Evolutionary conservation across 1,140 invertebrate species (phyloP).

Genomic region (Drosophila hydei): DNA sequence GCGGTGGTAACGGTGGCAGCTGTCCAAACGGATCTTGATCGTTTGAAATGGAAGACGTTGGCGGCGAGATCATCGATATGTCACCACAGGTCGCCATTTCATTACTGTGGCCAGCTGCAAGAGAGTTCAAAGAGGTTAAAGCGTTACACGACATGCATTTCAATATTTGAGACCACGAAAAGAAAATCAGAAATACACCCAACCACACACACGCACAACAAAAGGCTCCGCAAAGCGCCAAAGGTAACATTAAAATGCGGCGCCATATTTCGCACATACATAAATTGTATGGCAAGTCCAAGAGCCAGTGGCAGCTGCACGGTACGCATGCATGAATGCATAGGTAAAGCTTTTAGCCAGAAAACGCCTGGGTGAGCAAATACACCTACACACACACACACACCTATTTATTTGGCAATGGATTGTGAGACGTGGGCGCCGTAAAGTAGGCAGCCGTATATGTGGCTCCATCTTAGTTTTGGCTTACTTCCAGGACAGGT

Average conservation of each 20-base stretch:
- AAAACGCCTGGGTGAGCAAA: slow-evolving; percentile 41
- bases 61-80: slow-evolving; percentile 84
- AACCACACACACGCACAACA: slow-evolving; percentile 29
- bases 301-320: slow-evolving; percentile 54
- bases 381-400: slow-evolving; percentile 15
- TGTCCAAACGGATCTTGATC: slow-evolving; percentile 84
- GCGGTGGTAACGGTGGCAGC: slow-evolving; percentile 83
- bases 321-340: slow-evolving; percentile 76
- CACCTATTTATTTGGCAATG: slow-evolving; percentile 26
- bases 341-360: slow-evolving; percentile 75
- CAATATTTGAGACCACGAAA: slow-evolving; percentile 6
- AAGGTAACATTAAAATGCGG: slow-evolving; percentile 55
- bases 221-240: slow-evolving; percentile 28
- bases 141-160: slow-evolving; percentile 29
- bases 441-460: slow-evolving; percentile 38
- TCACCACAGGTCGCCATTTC: slow-evolving; percentile 84
- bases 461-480: slow-evolving; percentile 43
- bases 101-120: slow-evolving; percentile 82
- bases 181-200: slow-evolving; percentile 5
- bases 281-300: slow-evolving; percentile 70
- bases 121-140: slow-evolving; percentile 23
- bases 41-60: slow-evolving; percentile 84
- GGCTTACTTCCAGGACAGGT: slow-evolving; percentile 41
- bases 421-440: slow-evolving; percentile 38
- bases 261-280: slow-evolving; percentile 80